Conservation (phyloP, 2,797 vertebrate species). For the Microctenopoma stevenorrisi region DNA sequence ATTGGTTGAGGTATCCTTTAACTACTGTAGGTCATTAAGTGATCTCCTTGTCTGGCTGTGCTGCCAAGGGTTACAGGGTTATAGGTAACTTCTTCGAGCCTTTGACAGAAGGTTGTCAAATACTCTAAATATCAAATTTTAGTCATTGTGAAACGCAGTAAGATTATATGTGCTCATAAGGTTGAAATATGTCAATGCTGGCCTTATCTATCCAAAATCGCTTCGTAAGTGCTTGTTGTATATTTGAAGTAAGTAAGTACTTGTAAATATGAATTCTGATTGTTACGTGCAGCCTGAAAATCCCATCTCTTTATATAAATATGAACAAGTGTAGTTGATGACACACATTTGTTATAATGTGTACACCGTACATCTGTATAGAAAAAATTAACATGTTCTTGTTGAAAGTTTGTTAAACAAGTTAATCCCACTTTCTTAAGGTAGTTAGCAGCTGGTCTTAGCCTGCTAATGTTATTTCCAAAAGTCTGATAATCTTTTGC, state of each 20-base stretch:
- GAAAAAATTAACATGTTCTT: neutral
- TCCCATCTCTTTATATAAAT: neutral
- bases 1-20: slow-evolving; percentile 11
- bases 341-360: neutral
- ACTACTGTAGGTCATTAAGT: slow-evolving; percentile 16
- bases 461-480: slow-evolving; percentile 68
- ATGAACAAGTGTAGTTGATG: neutral
- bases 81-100: neutral
- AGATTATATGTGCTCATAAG: neutral
- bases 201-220: no score
- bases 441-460: slow-evolving; percentile 46
- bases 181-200: neutral
- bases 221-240: neutral
- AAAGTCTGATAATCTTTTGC: slow-evolving; percentile 63
- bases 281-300: neutral
- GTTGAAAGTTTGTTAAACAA: slow-evolving; percentile 47
- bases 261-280: neutral
- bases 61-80: neutral
- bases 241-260: neutral
- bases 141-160: neutral
- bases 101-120: neutral
- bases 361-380: neutral
- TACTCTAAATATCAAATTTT: neutral
- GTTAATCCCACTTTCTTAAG: slow-evolving; percentile 66
- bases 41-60: neutral